Percentiles rank a stretch among this genome's conserved stretches.
phyloP scores from a whole-genome alignment of 2,113 vertebrate genomes.

The Myotis davidii region DNA sequence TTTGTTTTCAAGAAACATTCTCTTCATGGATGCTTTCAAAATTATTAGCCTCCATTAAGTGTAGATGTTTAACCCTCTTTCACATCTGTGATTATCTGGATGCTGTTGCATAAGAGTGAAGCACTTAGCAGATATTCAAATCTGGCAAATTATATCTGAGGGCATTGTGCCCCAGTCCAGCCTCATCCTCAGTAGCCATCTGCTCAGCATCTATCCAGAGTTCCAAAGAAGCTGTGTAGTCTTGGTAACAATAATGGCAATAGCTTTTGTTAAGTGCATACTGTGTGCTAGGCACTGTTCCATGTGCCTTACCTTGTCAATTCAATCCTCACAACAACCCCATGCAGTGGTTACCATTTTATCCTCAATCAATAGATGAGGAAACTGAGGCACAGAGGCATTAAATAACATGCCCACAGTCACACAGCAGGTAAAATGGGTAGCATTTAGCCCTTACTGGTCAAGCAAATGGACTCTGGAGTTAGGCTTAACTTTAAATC shows the following conservation, averaged over 20 bases:
- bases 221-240: neutral
- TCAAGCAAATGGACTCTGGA: neutral
- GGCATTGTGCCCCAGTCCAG: neutral
- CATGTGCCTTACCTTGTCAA: neutral
- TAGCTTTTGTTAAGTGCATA: neutral
- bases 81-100: conserved; percentile 34
- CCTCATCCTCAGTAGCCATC: neutral
- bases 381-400: neutral
- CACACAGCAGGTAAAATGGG: neutral
- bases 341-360: neutral
- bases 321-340: neutral
- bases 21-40: neutral
- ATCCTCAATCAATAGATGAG: neutral
- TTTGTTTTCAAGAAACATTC: neutral
- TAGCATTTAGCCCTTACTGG: neutral
- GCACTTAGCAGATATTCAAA: neutral
- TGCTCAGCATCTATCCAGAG: neutral
- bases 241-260: neutral
- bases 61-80: conserved; percentile 22
- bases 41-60: neutral
- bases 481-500: neutral
- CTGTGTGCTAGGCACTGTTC: neutral
- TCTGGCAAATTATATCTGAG: neutral
- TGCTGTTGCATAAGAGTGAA: neutral
- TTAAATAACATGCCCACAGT: neutral